Base-by-base conservation (phyloP, 2,888 invertebrate species). In the Agonopterix heracliana region DNA sequence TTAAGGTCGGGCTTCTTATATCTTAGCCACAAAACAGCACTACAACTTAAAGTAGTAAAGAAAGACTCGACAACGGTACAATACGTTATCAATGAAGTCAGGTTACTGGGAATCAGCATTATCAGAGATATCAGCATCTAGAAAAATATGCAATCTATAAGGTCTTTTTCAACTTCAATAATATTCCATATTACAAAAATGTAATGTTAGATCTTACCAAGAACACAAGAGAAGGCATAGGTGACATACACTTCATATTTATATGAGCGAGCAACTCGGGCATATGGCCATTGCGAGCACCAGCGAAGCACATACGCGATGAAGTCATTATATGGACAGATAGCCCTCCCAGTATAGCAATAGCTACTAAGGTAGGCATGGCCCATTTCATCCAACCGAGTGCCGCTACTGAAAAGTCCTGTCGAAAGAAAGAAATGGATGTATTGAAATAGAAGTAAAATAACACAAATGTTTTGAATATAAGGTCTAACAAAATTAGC, bases 321-420 rank as follows among this genome's bases (percentile, higher is more conserved):
- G 97, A 96, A 13, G 98, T 95, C 95, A 98, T 97, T 46, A 98
- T 96, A 70, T 97, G 97, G 48, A 98, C 97, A 53, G 97, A 96
- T 3, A 98, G 90, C 1, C 98, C 97, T 51, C 98, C 98, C 69
- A 98, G 92, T 1, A 97, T 95, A 0, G 98, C 98, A 50, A 97
- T 91, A 0, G 98, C 97, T 1, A 98, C 98, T 88, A 98, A 92
- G 4, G 96, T 80, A 0, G 98, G 97, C 91, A 98, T 96, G 11
- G 93, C 91, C 92, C 95, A 94, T 8, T 92, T 89, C 64, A 95
- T 89, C 54, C 87, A 84, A 5, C 96, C 95, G 53, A 98, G 87
- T 8, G 95, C 90, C 59, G 91, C 89, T 54, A 92, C 90, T 8
- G 96, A 95, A 75, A 98, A 97, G 40, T 96, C 96, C 97, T 97